Conservation (phyloP, 30 jellyfish, hydroid and myxozoan species). For the Chironex yamaguchii region DNA sequence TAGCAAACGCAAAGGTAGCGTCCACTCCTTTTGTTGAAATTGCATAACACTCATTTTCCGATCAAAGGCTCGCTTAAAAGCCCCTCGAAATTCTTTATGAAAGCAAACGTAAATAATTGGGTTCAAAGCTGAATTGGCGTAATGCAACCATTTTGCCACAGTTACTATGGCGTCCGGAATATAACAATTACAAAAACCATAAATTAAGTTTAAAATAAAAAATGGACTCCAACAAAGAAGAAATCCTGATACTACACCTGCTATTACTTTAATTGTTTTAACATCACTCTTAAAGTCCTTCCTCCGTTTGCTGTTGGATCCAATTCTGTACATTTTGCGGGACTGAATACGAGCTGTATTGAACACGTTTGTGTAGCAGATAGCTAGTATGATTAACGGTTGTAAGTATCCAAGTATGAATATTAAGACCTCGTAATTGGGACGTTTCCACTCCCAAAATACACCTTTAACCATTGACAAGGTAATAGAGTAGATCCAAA, state of each 20-base stretch:
- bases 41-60: constrained; percentile 6
- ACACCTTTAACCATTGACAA: constrained; percentile 45
- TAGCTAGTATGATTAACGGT: constrained; percentile 47
- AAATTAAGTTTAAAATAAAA: constrained; percentile 50
- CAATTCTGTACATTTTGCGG: not conserved
- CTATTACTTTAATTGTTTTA: constrained; percentile 69
- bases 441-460: constrained; percentile 60
- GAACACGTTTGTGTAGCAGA: constrained; percentile 60
- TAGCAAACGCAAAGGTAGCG: not conserved
- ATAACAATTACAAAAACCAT: constrained; percentile 52
- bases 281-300: constrained; percentile 37
- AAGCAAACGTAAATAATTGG: constrained; percentile 75
- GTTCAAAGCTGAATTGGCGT: constrained; percentile 69
- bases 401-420: constrained; percentile 63
- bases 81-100: constrained; percentile 63
- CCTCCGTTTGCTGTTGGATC: not conserved
- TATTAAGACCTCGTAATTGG: constrained; percentile 59
- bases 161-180: constrained; percentile 50
- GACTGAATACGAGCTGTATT: constrained; percentile 56
- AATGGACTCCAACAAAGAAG: constrained; percentile 84
- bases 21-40: not conserved
- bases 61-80: constrained; percentile 18
- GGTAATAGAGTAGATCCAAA: constrained; percentile 61
- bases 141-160: constrained; percentile 71
- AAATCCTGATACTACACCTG: constrained; percentile 51